A percentile compares a stretch with the other conserved stretches of the same genome.
Evolutionary conservation across 2,888 invertebrate species (phyloP).

Genomic region (Petrolisthes manimaculis): DNA sequence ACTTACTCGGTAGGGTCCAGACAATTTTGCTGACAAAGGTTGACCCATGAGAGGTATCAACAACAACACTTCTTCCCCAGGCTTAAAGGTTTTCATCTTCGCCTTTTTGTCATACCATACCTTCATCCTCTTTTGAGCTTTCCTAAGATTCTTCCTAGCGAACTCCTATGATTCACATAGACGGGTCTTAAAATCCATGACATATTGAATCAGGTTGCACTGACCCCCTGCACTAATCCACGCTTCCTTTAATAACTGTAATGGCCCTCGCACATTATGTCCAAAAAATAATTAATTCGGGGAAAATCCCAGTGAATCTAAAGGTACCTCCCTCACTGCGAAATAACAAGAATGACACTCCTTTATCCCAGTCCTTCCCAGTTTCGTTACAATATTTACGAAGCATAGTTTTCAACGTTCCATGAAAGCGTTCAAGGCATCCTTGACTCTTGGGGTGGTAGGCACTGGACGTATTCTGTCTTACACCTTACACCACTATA

Average conservation of each 20-base stretch:
- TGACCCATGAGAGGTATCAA: background rate
- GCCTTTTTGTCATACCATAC: background rate
- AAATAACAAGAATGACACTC: background rate
- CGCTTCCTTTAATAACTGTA: background rate
- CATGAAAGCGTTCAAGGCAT: background rate
- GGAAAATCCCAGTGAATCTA: background rate
- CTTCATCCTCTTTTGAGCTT: background rate
- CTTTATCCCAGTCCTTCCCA: background rate
- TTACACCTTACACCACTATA: background rate
- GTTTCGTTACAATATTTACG: background rate
- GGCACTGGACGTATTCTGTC: background rate
- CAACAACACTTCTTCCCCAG: background rate
- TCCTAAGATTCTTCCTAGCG: background rate
- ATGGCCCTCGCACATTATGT: conserved; percentile 19
- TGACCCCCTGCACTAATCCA: background rate
- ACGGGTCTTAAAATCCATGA: background rate
- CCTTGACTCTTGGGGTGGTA: conserved; percentile 5
- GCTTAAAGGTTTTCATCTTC: background rate
- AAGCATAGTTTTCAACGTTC: background rate
- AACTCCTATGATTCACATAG: background rate
- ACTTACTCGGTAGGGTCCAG: background rate
- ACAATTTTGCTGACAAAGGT: background rate
- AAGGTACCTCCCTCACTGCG: background rate
- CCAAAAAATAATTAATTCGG: conserved; percentile 14
- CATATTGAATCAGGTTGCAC: background rate